phyloP scores from a whole-genome alignment of 2,113 vertebrate species.

The Pimephales promelas region DNA sequence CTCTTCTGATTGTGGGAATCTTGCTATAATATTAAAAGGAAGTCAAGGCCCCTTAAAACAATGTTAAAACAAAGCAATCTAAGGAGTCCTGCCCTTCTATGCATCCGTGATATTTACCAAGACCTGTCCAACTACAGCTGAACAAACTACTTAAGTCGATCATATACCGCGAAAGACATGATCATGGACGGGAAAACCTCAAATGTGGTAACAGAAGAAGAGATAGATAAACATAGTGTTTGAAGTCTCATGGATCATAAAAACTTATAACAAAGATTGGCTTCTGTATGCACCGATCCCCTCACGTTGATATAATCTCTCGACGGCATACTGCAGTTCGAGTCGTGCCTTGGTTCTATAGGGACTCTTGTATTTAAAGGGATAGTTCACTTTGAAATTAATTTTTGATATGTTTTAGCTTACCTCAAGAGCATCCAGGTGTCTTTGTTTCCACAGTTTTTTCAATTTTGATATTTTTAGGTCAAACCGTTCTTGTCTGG shows the following conservation, averaged over 20 bases:
- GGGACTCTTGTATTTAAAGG: background rate
- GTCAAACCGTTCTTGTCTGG: too few relatives aligned
- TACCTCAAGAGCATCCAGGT: too few relatives aligned
- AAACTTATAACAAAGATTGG: conserved; percentile 60
- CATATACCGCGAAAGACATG: conserved; percentile 63
- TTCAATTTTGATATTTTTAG: too few relatives aligned
- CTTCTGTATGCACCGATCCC: conserved; percentile 58
- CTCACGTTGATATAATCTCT: conserved; percentile 56
- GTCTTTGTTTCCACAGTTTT: too few relatives aligned
- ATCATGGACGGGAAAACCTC: conserved; percentile 65
- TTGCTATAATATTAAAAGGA: conserved; percentile 67
- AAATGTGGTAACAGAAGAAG: conserved; percentile 67
- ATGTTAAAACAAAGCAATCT: conserved; percentile 66
- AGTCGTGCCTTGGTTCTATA: conserved; percentile 13
- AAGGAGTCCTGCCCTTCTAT: conserved; percentile 51
- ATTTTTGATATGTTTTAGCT: too few relatives aligned
- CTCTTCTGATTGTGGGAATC: conserved; percentile 66
- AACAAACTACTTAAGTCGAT: conserved; percentile 76
- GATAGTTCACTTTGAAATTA: too few relatives aligned
- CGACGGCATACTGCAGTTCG: conserved; percentile 46
- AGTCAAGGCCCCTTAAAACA: conserved; percentile 65
- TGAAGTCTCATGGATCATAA: conserved; percentile 64
- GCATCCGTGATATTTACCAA: conserved; percentile 58
- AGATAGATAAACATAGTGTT: conserved; percentile 71
- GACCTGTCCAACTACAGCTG: conserved; percentile 73